A percentile compares a stretch with the other conserved stretches of the same genome.
Conservation (phyloP, 2,797 vertebrate species). For the Amblyopsis hoosieri region DNA sequence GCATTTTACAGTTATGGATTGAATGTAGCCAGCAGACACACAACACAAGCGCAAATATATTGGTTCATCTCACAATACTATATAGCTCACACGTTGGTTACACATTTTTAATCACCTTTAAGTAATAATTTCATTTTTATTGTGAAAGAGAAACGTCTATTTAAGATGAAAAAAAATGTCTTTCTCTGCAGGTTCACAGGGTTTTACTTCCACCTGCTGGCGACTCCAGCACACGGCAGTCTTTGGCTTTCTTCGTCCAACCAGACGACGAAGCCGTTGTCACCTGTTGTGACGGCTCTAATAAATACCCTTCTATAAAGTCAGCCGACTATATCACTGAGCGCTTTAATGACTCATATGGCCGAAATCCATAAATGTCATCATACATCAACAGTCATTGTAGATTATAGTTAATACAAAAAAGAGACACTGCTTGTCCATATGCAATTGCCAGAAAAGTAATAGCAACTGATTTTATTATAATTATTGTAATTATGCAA, state of each 20-base stretch:
- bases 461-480: no score
- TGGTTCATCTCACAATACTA: no score
- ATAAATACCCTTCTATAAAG: conserved; percentile 73
- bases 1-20: no score
- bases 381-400: neutral
- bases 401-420: no score
- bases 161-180: neutral
- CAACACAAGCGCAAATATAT: no score
- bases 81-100: no score
- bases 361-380: neutral
- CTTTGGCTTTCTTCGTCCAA: conserved; percentile 74
- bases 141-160: neutral
- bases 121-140: no score
- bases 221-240: conserved; percentile 61
- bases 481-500: no score
- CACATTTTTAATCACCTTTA: no score
- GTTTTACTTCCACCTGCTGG: conserved; percentile 70
- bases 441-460: no score
- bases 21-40: no score
- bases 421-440: no score
- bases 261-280: conserved; percentile 67
- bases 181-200: conserved; percentile 66
- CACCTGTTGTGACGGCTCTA: conserved; percentile 68
- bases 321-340: conserved; percentile 49
- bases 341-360: conserved; percentile 49